Evolutionary conservation across 2,888 invertebrate genomes (phyloP), one percentile per base, ranked within the genome.

Genomic region (Ommatoiulus sabulosus): DNA sequence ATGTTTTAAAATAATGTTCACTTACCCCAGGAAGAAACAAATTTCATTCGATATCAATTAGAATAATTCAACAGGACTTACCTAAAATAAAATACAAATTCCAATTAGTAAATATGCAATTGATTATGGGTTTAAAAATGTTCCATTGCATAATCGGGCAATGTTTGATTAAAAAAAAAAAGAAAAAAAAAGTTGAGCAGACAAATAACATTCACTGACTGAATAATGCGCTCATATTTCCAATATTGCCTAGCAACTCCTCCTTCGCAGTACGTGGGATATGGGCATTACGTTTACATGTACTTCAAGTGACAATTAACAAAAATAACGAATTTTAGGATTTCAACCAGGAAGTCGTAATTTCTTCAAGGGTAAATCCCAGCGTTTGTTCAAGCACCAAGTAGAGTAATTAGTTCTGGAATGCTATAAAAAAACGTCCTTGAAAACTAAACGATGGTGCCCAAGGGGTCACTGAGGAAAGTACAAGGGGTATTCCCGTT

Each of bases 281-380:
- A 80, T 80, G 80, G 80, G 24, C 35, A 80, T 80, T 80, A 35
- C 5, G 1, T n/a, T 63, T 63, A 63, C 63, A 2, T 3, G n/a
- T 63, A n/a, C 80, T 52, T 15, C 12, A 72, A n/a, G 72, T 72
- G 10, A 6, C 0, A 10, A 12, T 80, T 12, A 80, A 80, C 0
- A 15, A 80, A 80, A 80, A 35, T 80, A 35, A 10, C 35, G 4
- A 80, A 80, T 80, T 72, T 80, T 8, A 24, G 24, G 35, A 80
- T 80, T 80, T 80, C 80, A 80, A 80, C 80, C 80, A 80, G 80
- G 80, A 80, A 80, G 80, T 80, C 35, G 80, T 80, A 80, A 80
- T 35, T 80, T 35, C 80, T 12, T 80, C 80, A 80, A 80, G 80
- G 80, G 35, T 35, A 35, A 80, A 35, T 35, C 35, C 12, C 12